A percentile compares a stretch with the other conserved stretches of the same genome.
These are phyloP conservation scores for Leptopilina myrica DNA, from an alignment of 2,888 invertebrate genomes.

Conservation along the genomic window DNA sequence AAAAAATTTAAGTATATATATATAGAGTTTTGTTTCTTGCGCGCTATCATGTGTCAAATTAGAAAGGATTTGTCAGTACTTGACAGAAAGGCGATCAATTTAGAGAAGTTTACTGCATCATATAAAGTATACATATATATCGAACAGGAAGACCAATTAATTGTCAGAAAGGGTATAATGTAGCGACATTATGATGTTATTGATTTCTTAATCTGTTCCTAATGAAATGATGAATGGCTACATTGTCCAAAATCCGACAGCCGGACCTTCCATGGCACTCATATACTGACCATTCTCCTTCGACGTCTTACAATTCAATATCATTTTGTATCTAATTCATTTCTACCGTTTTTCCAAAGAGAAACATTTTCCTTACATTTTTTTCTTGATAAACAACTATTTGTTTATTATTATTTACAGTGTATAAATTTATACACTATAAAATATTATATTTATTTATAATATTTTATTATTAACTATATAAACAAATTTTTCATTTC, in stretches of 20 bases:
- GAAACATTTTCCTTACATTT: no score
- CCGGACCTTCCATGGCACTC: constrained; percentile 3
- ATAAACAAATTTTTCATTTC: no score
- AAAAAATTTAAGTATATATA: no score
- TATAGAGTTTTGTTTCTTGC: not conserved
- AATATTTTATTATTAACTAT: no score
- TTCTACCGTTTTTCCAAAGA: no score
- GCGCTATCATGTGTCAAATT: not conserved
- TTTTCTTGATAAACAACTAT: no score
- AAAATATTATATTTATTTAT: no score
- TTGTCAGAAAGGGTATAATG: constrained; percentile 55
- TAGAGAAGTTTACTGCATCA: constrained; percentile 54
- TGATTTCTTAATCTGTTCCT: constrained; percentile 63
- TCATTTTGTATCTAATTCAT: not conserved
- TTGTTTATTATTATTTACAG: no score
- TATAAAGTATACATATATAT: no score
- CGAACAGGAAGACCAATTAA: constrained; percentile 57
- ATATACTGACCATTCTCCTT: not conserved
- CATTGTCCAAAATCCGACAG: constrained; percentile 49
- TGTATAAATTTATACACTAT: no score
- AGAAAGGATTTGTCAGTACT: constrained; percentile 51
- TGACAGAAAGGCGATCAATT: constrained; percentile 56
- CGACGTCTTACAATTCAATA: not conserved
- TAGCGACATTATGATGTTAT: constrained; percentile 55
- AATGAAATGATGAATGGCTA: constrained; percentile 63